These are phyloP conservation scores for Drosophila seguyi DNA, from an alignment of 1,140 invertebrate species.

Conservation along the genomic window DNA sequence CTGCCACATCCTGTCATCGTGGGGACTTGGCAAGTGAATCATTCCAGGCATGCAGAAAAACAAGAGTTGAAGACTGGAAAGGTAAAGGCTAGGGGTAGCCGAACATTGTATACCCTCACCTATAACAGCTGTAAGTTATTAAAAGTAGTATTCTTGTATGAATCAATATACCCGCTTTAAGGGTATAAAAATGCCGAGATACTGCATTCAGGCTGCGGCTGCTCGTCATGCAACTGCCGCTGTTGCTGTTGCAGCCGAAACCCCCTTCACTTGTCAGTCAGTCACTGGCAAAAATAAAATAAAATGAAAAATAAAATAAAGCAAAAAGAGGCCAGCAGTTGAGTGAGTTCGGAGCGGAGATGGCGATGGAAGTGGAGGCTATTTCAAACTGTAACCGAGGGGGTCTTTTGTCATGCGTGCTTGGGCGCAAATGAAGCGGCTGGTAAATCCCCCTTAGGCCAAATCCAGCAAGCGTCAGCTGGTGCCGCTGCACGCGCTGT, in stretches of 20 bases:
- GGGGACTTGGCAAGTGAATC: conserved; percentile 67
- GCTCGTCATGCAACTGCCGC: conserved; percentile 80
- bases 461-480: conserved; percentile 58
- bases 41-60: conserved; percentile 64
- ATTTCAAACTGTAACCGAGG: conserved; percentile 45
- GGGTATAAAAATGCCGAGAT: conserved; percentile 33
- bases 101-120: not conserved
- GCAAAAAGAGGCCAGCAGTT: conserved; percentile 67
- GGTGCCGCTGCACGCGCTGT: conserved; percentile 64
- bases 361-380: conserved; percentile 35
- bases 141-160: not conserved
- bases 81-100: no score
- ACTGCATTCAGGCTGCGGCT: conserved; percentile 58
- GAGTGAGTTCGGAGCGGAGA: conserved; percentile 52
- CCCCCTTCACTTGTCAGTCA: conserved; percentile 66
- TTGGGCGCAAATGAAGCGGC: conserved; percentile 78
- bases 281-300: conserved; percentile 40
- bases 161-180: not conserved
- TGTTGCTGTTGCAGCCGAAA: conserved; percentile 21
- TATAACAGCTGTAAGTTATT: not conserved
- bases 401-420: conserved; percentile 78
- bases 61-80: not conserved
- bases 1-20: conserved; percentile 75
- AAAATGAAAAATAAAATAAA: conserved; percentile 1
- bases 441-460: conserved; percentile 47